phyloP scores from a whole-genome alignment of 2,888 invertebrate species.

The Zelleria hepariella region DNA sequence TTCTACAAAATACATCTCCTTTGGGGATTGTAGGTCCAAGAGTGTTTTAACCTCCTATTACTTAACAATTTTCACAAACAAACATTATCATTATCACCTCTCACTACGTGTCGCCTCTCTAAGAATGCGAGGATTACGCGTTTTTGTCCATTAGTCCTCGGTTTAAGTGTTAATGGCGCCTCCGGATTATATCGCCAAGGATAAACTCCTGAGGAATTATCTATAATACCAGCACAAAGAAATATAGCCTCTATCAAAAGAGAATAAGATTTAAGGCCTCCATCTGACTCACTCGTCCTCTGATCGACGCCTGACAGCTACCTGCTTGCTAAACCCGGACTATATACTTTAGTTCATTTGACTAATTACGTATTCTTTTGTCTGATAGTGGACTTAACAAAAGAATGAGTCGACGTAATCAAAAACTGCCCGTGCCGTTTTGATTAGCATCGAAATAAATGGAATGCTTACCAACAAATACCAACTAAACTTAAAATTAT shows the following conservation, averaged over 20 bases:
- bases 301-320: constrained; percentile 33
- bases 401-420: neutral
- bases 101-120: constrained; percentile 13
- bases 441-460: neutral
- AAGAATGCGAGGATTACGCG: constrained; percentile 53
- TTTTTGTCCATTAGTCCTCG: constrained; percentile 66
- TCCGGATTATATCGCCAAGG: constrained; percentile 51
- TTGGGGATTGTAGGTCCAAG: too few species aligned
- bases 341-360: neutral
- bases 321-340: constrained; percentile 6
- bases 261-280: neutral
- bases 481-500: too few species aligned
- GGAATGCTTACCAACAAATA: too few species aligned
- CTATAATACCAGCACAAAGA: neutral
- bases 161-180: constrained; percentile 63
- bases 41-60: neutral
- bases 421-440: neutral
- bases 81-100: neutral
- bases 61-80: neutral
- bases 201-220: constrained; percentile 5
- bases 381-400: neutral
- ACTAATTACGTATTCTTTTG: constrained; percentile 4
- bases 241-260: neutral
- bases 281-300: constrained; percentile 18
- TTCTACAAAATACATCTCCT: too few species aligned